Evolutionary conservation across 2,797 vertebrate genomes (phyloP).

Genomic region (Lerista edwardsae): DNA sequence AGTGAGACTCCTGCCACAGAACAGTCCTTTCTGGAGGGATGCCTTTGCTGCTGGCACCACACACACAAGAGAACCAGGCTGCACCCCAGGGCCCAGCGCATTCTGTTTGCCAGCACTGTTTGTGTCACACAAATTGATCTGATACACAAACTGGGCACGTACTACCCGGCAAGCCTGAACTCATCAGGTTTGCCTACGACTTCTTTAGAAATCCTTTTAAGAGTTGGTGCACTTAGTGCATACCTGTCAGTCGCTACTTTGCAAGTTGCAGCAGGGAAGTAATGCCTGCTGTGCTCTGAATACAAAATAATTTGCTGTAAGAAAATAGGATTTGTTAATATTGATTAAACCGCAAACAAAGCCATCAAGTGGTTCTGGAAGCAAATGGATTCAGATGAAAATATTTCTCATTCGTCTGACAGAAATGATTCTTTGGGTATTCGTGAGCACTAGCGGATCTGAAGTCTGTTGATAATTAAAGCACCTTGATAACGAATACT

Average conservation of each 20-base stretch:
- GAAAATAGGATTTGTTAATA: background rate
- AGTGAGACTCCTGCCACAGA: too few species aligned
- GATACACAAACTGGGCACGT: too few species aligned
- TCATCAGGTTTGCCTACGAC: too few species aligned
- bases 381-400: background rate
- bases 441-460: background rate
- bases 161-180: too few species aligned
- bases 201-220: background rate
- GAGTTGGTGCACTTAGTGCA: background rate
- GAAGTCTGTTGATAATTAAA: background rate
- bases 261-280: background rate
- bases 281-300: background rate
- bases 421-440: background rate
- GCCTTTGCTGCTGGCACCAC: too few species aligned
- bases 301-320: background rate
- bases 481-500: background rate
- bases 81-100: too few species aligned
- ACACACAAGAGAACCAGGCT: too few species aligned
- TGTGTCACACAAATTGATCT: too few species aligned
- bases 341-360: slow-evolving; percentile 1
- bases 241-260: background rate
- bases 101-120: background rate
- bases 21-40: too few species aligned
- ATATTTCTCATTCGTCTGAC: background rate
- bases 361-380: background rate